Evolutionary conservation across 2,888 invertebrate genomes (phyloP).

Genomic region (Xestia rhomboidea): DNA sequence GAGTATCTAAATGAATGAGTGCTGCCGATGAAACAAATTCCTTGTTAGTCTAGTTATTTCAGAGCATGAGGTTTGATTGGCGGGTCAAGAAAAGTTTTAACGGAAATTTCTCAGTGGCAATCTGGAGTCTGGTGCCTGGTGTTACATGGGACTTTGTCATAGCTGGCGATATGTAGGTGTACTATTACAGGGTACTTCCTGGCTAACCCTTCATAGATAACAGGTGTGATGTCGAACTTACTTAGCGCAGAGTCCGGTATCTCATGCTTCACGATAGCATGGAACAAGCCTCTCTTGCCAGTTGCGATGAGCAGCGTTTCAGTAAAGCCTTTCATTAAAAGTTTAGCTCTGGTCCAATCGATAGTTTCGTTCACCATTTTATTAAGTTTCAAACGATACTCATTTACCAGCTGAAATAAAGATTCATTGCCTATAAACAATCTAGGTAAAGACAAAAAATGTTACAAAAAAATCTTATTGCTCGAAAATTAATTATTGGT

Average conservation of each 20-base stretch:
- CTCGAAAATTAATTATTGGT: neutral
- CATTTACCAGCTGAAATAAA: conserved; percentile 71
- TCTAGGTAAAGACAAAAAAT: too few relatives aligned
- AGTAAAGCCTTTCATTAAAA: conserved; percentile 69
- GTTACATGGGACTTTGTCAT: neutral
- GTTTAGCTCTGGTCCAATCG: conserved; percentile 80
- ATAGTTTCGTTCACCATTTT: conserved; percentile 67
- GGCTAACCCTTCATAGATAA: neutral
- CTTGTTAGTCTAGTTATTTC: neutral
- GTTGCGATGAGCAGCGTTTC: conserved; percentile 77
- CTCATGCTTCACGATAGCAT: conserved; percentile 67
- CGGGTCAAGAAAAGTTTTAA: neutral
- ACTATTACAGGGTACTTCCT: too few relatives aligned
- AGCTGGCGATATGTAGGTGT: too few relatives aligned
- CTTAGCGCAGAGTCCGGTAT: conserved; percentile 67
- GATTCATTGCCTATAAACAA: neutral
- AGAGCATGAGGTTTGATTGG: neutral
- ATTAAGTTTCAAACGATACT: conserved; percentile 70
- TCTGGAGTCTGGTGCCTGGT: neutral
- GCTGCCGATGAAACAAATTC: neutral
- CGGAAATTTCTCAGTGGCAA: too few relatives aligned
- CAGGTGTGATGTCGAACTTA: conserved; percentile 53
- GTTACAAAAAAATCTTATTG: neutral
- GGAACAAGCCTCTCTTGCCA: conserved; percentile 77
- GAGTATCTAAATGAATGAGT: too few relatives aligned